phyloP scores from a whole-genome alignment of 2,113 vertebrate genomes.

The human region DNA sequence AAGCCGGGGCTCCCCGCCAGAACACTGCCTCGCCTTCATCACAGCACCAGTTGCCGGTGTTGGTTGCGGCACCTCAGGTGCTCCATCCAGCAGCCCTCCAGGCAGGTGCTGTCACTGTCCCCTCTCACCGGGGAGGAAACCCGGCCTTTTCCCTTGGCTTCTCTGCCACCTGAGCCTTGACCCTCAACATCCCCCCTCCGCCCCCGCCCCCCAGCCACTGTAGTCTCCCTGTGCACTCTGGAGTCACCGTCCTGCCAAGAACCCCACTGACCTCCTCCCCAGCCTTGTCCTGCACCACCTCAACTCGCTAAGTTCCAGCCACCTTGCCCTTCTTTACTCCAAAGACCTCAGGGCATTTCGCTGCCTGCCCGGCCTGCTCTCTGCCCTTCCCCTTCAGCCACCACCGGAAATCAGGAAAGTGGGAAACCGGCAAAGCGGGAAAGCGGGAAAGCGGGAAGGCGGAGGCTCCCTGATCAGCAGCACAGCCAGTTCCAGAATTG shows the following conservation, averaged over 20 bases:
- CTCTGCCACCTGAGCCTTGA: not conserved
- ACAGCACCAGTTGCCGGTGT: fast-evolving
- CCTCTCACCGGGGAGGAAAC: not conserved
- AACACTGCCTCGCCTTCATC: not conserved
- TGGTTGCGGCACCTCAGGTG: not conserved
- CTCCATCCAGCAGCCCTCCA: not conserved
- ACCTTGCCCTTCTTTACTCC: not conserved
- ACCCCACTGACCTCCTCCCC: not conserved
- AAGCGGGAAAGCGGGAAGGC: fast-evolving
- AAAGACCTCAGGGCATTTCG: not conserved
- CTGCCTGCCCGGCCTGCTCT: not conserved
- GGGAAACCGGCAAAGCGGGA: fast-evolving
- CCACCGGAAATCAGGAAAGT: fast-evolving
- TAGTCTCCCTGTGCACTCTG: not conserved
- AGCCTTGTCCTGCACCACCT: not conserved
- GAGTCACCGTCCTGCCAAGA: not conserved
- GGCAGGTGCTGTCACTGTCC: not conserved
- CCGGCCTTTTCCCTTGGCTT: not conserved
- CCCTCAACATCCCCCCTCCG: not conserved
- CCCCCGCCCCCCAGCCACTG: not conserved
- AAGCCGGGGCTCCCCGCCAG: not conserved
- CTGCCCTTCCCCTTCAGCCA: not conserved
- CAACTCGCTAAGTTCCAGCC: not conserved
- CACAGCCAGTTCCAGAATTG: not conserved
- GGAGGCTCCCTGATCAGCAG: not conserved